These are phyloP conservation scores for Nomada flava DNA, from an alignment of 2,888 invertebrate genomes.

Conservation along the genomic window DNA sequence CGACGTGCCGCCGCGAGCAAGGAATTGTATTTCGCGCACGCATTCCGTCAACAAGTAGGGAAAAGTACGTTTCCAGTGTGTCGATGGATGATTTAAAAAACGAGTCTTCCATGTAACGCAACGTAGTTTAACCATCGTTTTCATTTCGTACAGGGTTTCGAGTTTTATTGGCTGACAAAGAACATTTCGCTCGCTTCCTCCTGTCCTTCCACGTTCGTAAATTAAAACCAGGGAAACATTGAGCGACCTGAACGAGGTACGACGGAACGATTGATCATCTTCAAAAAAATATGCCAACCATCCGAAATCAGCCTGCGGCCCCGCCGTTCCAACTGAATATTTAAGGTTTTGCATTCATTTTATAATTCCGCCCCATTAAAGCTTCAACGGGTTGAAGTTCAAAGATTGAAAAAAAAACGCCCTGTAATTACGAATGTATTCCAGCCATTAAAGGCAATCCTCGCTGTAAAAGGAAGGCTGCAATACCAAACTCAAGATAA, in stretches of 20 bases:
- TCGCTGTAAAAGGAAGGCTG: not conserved
- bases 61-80: slow-evolving; percentile 29
- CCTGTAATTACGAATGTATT: slow-evolving; percentile 16
- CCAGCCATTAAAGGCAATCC: slow-evolving; percentile 23
- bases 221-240: not conserved
- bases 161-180: no score
- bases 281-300: not conserved
- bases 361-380: not conserved
- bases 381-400: slow-evolving; percentile 1
- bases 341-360: not conserved
- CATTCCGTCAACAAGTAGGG: slow-evolving; percentile 51
- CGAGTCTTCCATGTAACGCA: slow-evolving; percentile 10
- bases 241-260: no score
- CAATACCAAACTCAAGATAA: slow-evolving; percentile 28
- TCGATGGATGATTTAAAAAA: slow-evolving; percentile 26
- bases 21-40: slow-evolving; percentile 56
- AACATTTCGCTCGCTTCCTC: no score
- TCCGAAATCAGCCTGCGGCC: not conserved
- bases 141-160: not conserved
- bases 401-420: not conserved
- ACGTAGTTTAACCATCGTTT: slow-evolving; percentile 13
- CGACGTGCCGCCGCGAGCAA: slow-evolving; percentile 41
- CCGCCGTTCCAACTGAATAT: not conserved
- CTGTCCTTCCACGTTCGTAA: no score
- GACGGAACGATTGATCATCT: not conserved